A percentile compares a stretch with the other conserved stretches of the same genome.
Conservation (phyloP, 2,797 vertebrate species). For the Gephyroberyx darwinii region DNA sequence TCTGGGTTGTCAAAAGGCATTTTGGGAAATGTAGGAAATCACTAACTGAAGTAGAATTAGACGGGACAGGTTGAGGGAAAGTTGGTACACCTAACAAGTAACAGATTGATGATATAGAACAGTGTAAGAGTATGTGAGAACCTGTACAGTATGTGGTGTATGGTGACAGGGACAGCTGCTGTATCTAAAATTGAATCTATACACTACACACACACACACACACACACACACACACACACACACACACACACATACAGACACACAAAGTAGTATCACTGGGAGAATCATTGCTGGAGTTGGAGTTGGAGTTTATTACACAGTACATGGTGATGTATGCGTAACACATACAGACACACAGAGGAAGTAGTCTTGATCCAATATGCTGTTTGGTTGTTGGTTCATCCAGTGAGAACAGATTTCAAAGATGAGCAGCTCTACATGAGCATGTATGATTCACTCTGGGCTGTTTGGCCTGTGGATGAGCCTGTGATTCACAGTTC, state of each 20-base stretch:
- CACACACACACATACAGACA: constrained; percentile 14
- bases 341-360: constrained; percentile 48
- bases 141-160: neutral
- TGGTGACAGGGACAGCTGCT: constrained; percentile 3
- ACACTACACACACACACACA: constrained; percentile 11
- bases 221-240: constrained; percentile 13
- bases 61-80: neutral
- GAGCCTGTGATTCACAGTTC: constrained; percentile 65
- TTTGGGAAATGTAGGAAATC: neutral
- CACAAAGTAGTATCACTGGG: constrained; percentile 8
- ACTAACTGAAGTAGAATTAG: neutral
- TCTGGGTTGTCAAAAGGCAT: neutral
- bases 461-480: constrained; percentile 62
- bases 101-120: neutral
- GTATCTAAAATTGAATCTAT: constrained; percentile 7
- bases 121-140: neutral
- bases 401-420: constrained; percentile 58
- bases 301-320: constrained; percentile 25
- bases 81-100: neutral
- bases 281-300: constrained; percentile 19
- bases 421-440: constrained; percentile 61
- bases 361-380: constrained; percentile 40
- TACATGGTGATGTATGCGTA: constrained; percentile 35
- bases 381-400: constrained; percentile 62
- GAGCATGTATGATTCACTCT: constrained; percentile 57